A percentile compares a stretch with the other conserved stretches of the same genome.
Evolutionary conservation across 2,888 invertebrate species (phyloP).

Genomic region (Pristionchus entomophagus): DNA sequence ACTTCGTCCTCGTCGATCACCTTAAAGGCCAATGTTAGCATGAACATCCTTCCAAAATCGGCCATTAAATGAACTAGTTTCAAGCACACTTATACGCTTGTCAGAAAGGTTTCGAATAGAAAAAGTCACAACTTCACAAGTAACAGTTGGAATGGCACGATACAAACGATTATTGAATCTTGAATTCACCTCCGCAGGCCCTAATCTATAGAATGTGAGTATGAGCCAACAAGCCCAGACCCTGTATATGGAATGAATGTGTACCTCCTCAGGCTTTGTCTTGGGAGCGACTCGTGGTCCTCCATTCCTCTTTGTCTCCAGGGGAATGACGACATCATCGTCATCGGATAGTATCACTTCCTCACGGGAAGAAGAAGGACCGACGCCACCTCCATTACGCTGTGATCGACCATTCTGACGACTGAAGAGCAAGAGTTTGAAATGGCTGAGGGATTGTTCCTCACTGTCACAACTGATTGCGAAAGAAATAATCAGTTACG

Average conservation of each 20-base stretch:
- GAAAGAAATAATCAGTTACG: too few relatives aligned
- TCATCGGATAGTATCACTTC: background rate
- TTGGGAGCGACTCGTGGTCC: background rate
- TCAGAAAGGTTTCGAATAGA: too few relatives aligned
- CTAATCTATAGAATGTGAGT: background rate
- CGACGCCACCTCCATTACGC: background rate
- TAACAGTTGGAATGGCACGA: too few relatives aligned
- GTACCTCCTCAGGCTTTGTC: background rate
- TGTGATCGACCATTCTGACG: slow-evolving; percentile 11
- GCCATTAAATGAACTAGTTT: background rate
- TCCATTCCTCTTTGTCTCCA: background rate
- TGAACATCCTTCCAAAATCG: too few relatives aligned
- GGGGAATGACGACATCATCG: background rate
- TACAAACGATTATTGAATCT: too few relatives aligned
- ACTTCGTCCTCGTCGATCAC: slow-evolving; percentile 56
- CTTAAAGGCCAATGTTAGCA: background rate
- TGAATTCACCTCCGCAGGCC: background rate
- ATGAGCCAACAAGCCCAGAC: background rate
- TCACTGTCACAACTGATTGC: too few relatives aligned
- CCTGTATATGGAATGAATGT: background rate
- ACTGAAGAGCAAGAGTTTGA: too few relatives aligned
- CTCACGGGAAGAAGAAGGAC: background rate
- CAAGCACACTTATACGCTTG: too few relatives aligned
- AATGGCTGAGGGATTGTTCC: too few relatives aligned
- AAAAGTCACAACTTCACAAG: too few relatives aligned